Percentiles rank a stretch among this genome's conserved stretches.
phyloP scores from a whole-genome alignment of 1,140 invertebrate species.

The Chelonus insularis region DNA sequence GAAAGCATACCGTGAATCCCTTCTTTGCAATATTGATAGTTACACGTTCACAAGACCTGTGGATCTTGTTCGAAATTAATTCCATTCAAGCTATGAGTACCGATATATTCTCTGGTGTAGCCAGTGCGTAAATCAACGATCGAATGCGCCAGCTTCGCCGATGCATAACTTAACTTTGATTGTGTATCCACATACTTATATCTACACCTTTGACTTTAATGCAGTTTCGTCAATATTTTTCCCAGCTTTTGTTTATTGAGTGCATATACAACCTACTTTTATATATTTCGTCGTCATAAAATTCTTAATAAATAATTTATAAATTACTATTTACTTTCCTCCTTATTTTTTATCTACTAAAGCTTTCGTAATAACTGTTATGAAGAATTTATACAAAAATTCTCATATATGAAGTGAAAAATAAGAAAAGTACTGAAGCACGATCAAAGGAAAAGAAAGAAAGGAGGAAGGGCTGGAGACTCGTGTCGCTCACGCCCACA shows the following conservation, averaged over 20 bases:
- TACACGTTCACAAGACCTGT: slow-evolving; percentile 31
- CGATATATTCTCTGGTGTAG: slow-evolving; percentile 34
- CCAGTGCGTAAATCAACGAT: slow-evolving; percentile 36
- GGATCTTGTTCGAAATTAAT: slow-evolving; percentile 54
- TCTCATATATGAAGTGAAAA: neutral
- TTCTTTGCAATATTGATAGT: slow-evolving; percentile 33
- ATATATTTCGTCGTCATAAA: too few relatives aligned
- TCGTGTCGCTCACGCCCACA: slow-evolving; percentile 26
- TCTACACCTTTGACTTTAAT: slow-evolving; percentile 2
- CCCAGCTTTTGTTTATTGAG: too few relatives aligned
- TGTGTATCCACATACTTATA: slow-evolving; percentile 5
- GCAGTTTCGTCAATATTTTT: neutral
- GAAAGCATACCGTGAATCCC: neutral
- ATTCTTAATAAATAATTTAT: too few relatives aligned
- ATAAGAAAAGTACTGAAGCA: neutral
- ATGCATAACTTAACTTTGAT: neutral
- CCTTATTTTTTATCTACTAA: too few relatives aligned
- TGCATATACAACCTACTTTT: too few relatives aligned
- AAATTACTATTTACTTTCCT: too few relatives aligned
- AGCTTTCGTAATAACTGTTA: too few relatives aligned
- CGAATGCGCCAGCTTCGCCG: slow-evolving; percentile 17
- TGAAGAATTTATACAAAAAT: too few relatives aligned
- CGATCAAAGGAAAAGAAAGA: neutral
- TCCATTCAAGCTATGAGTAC: slow-evolving; percentile 41
- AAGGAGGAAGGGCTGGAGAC: slow-evolving; percentile 11